These are phyloP conservation scores for Brienomyrus brachyistius DNA, from an alignment of 2,113 vertebrate species.

Conservation along the genomic window DNA sequence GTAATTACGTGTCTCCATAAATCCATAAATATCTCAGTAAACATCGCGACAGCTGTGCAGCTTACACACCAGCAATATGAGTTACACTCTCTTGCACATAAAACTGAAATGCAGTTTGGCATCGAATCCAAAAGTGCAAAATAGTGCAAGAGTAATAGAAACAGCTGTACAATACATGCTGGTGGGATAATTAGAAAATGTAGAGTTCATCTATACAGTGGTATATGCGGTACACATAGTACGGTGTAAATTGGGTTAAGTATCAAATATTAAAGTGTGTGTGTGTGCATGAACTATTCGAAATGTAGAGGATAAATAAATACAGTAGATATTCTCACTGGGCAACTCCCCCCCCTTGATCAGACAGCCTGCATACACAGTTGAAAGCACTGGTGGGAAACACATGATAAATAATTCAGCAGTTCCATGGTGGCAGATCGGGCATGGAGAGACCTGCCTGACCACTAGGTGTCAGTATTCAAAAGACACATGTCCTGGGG, in stretches of 20 bases:
- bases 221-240: not conserved
- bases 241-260: not conserved
- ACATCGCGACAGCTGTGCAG: not conserved
- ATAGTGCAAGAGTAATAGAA: not conserved
- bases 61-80: not conserved
- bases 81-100: not conserved
- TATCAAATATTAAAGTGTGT: not conserved
- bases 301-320: not conserved
- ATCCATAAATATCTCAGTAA: not conserved
- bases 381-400: not conserved
- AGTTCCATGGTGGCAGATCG: not conserved
- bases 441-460: not conserved
- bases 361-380: not conserved
- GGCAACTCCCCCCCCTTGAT: not conserved
- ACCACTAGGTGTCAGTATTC: constrained; percentile 1
- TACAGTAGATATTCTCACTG: not conserved
- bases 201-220: not conserved
- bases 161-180: not conserved
- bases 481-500: not conserved
- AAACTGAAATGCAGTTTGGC: not conserved
- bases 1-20: not conserved
- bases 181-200: not conserved
- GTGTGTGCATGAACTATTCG: not conserved
- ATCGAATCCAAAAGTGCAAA: not conserved
- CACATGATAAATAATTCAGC: constrained; percentile 11